These are phyloP conservation scores for Pangasianodon gigas DNA, from an alignment of 2,113 vertebrate species.

Conservation along the genomic window DNA sequence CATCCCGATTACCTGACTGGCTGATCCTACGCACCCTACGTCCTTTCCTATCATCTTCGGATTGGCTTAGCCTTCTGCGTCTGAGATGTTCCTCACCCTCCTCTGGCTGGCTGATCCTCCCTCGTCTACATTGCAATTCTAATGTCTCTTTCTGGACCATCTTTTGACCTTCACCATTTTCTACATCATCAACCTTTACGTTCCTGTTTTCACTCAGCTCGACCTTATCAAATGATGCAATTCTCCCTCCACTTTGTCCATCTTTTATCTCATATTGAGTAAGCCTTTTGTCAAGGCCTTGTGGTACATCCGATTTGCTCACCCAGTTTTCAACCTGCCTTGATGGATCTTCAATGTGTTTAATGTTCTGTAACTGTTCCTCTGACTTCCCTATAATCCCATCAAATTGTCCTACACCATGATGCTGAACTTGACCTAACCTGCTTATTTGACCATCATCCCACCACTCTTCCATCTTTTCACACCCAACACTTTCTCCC, in stretches of 20 bases:
- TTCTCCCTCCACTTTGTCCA: slow-evolving; percentile 5
- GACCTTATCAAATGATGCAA: background rate
- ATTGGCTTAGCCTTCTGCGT: slow-evolving; percentile 40
- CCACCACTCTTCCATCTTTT: slow-evolving; percentile 18
- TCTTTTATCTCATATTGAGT: background rate
- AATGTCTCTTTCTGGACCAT: slow-evolving; percentile 5
- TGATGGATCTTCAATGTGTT: slow-evolving; percentile 3
- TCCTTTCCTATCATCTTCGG: slow-evolving; percentile 46
- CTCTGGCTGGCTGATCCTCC: slow-evolving; percentile 22
- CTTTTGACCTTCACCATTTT: background rate
- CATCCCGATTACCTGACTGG: slow-evolving; percentile 33
- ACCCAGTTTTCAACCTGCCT: slow-evolving; percentile 8
- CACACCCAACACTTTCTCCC: background rate
- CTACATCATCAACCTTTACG: background rate
- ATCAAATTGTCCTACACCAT: background rate
- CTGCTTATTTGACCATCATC: slow-evolving; percentile 10
- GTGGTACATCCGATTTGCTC: background rate
- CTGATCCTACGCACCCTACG: slow-evolving; percentile 43
- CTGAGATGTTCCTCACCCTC: slow-evolving; percentile 22
- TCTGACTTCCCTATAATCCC: background rate
- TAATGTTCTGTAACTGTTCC: background rate
- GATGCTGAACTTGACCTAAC: slow-evolving; percentile 10
- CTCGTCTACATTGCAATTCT: slow-evolving; percentile 29
- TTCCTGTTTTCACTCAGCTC: background rate
- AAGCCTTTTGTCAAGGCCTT: background rate